Conservation (phyloP, 2,113 vertebrate genomes). For the Alexandromys fortis region DNA sequence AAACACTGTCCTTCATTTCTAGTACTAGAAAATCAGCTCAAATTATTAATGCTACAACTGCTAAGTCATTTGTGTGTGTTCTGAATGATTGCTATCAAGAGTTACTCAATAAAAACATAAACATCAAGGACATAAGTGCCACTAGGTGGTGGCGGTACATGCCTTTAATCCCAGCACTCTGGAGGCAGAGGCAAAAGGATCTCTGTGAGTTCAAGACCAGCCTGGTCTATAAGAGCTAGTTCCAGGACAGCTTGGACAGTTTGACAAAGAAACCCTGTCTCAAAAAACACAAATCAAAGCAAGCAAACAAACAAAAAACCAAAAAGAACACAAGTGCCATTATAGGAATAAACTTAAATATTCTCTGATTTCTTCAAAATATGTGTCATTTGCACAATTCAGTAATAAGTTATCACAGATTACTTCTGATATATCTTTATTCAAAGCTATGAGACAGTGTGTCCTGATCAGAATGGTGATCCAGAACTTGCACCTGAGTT, state of each 20-base stretch:
- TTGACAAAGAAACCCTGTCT: too few relatives aligned
- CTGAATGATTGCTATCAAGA: neutral
- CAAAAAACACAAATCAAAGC: too few relatives aligned
- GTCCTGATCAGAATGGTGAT: neutral
- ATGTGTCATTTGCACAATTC: neutral
- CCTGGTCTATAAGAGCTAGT: too few relatives aligned
- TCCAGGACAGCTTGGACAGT: too few relatives aligned
- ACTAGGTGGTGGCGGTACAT: neutral
- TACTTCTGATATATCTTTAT: conserved; percentile 21
- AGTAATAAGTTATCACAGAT: conserved; percentile 7
- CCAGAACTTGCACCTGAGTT: conserved; percentile 10
- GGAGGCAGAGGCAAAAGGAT: too few relatives aligned
- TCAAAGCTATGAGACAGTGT: neutral
- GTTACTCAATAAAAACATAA: neutral
- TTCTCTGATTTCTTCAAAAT: conserved; percentile 25
- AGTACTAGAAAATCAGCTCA: conserved; percentile 15
- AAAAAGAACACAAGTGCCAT: neutral
- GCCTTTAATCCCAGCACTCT: too few relatives aligned
- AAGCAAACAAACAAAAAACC: too few relatives aligned
- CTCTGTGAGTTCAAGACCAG: too few relatives aligned
- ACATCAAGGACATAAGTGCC: neutral
- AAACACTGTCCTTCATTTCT: neutral
- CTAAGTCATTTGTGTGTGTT: neutral
- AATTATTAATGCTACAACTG: neutral
- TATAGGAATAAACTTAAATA: neutral